These are phyloP conservation scores for Baryphthengus martii DNA, from an alignment of 2,113 vertebrate species.

Conservation along the genomic window DNA sequence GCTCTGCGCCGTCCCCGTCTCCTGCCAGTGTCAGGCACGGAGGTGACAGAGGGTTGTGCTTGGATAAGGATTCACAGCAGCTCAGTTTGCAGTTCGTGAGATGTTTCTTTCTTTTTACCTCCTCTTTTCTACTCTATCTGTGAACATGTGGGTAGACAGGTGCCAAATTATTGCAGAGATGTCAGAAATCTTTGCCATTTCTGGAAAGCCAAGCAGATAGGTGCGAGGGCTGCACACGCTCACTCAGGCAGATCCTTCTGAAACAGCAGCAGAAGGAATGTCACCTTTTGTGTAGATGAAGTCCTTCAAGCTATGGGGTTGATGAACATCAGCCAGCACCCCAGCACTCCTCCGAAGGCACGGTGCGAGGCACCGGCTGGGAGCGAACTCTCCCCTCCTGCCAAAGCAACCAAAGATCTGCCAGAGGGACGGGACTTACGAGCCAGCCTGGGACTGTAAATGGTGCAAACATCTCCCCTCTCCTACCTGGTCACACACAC, in stretches of 20 bases:
- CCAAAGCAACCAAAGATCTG: not conserved
- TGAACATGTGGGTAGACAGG: not conserved
- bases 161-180: not conserved
- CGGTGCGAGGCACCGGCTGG: rapidly evolving
- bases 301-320: not conserved
- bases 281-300: not conserved
- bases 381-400: not conserved
- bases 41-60: not conserved
- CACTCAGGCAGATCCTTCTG: not conserved
- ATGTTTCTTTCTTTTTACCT: not conserved
- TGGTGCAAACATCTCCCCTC: not conserved
- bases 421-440: not conserved
- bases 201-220: not conserved
- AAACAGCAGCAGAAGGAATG: not conserved
- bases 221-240: not conserved
- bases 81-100: not conserved
- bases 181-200: not conserved
- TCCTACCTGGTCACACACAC: not conserved
- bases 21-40: not conserved
- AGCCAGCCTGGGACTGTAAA: not conserved
- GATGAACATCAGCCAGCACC: not conserved
- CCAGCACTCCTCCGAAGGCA: not conserved
- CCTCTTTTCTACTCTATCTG: not conserved
- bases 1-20: not conserved
- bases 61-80: not conserved